Percentiles rank a stretch among this genome's conserved stretches.
Evolutionary conservation across 2,888 invertebrate genomes (phyloP).

Genomic region (Lycaena phlaeas): DNA sequence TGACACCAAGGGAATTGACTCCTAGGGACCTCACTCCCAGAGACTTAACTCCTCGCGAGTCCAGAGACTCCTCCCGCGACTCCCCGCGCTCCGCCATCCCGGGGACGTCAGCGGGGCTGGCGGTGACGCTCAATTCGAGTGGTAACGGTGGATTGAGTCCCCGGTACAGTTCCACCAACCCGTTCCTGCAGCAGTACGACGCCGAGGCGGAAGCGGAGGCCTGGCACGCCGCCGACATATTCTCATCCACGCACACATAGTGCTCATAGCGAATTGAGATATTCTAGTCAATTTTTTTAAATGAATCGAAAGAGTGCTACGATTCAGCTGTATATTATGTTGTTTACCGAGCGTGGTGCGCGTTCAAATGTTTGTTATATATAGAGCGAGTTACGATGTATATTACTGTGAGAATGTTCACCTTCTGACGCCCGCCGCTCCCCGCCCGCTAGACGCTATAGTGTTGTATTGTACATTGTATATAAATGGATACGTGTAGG

Average conservation of each 20-base stretch:
- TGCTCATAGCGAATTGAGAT: slow-evolving; percentile 64
- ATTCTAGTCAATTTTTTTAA: slow-evolving; percentile 72
- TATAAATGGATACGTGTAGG: slow-evolving; percentile 61
- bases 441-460: slow-evolving; percentile 51
- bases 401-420: slow-evolving; percentile 67
- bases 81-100: slow-evolving; percentile 60
- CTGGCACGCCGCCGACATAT: slow-evolving; percentile 62
- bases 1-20: slow-evolving; percentile 22
- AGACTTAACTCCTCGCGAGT: slow-evolving; percentile 31
- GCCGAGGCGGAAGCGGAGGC: slow-evolving; percentile 64
- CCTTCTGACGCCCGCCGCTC: slow-evolving; percentile 51
- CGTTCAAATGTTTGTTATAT: slow-evolving; percentile 64
- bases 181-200: slow-evolving; percentile 73
- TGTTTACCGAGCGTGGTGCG: slow-evolving; percentile 57
- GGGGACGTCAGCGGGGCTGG: slow-evolving; percentile 75
- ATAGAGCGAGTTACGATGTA: slow-evolving; percentile 68
- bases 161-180: slow-evolving; percentile 71
- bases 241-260: slow-evolving; percentile 67
- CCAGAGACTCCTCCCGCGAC: slow-evolving; percentile 37
- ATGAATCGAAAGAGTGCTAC: slow-evolving; percentile 67
- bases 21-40: slow-evolving; percentile 29
- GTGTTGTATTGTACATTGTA: slow-evolving; percentile 68
- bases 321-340: slow-evolving; percentile 68
- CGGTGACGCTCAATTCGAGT: slow-evolving; percentile 70
- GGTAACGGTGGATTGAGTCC: slow-evolving; percentile 36